These are phyloP conservation scores for Prochilodus magdalenae DNA, from an alignment of 2,113 vertebrate species.

Conservation along the genomic window DNA sequence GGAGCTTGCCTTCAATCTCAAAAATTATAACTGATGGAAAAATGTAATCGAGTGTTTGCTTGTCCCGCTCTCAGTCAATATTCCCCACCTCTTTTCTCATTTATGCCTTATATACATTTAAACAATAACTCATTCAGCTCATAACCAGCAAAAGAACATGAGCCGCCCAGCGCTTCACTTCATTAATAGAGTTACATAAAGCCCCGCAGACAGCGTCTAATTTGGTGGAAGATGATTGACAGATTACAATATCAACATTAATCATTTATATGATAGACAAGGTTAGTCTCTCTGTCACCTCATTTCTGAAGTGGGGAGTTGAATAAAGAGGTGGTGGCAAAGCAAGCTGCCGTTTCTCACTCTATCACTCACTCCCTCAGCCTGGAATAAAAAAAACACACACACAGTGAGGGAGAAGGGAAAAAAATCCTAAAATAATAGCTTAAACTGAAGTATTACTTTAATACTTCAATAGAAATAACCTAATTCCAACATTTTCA, in stretches of 20 bases:
- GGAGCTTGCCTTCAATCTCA: too few species aligned
- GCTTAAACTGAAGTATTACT: constrained; percentile 99
- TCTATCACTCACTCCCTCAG: constrained; percentile 56
- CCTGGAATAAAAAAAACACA: constrained; percentile 50
- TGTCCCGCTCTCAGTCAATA: too few species aligned
- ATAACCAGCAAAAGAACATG: too few species aligned
- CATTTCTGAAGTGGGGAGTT: constrained; percentile 14
- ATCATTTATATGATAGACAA: neutral
- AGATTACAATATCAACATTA: neutral
- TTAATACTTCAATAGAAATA: constrained; percentile 99
- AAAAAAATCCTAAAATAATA: constrained; percentile 86
- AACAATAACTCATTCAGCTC: too few species aligned
- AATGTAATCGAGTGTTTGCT: too few species aligned
- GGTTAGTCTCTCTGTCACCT: neutral
- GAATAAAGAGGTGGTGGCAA: constrained; percentile 74
- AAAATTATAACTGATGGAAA: too few species aligned
- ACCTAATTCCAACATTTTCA: constrained; percentile 98
- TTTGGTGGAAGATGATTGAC: neutral
- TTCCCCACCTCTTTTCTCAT: too few species aligned
- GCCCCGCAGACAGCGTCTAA: neutral
- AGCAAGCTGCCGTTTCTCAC: constrained; percentile 45
- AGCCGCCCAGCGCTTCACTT: too few species aligned
- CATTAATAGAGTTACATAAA: neutral
- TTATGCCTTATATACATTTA: too few species aligned
- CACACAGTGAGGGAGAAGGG: constrained; percentile 15